phyloP scores from a whole-genome alignment of 2,113 vertebrate genomes.

The Panthera uncia region DNA sequence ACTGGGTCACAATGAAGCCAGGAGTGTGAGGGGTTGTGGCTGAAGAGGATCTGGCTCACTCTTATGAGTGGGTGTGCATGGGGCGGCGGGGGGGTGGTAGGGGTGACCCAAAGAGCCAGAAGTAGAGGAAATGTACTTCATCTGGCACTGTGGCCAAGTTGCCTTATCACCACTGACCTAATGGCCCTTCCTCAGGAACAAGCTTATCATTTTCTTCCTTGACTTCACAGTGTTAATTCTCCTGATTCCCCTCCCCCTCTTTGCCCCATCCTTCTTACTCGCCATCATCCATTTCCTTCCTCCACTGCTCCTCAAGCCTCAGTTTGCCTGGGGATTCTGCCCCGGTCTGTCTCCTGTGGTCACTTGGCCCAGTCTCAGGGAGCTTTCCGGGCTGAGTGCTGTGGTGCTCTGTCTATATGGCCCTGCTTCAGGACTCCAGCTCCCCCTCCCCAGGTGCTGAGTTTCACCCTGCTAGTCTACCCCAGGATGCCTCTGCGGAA shows the following conservation, averaged over 20 bases:
- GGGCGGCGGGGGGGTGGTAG: no score
- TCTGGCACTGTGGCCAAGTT: not conserved
- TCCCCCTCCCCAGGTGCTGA: not conserved
- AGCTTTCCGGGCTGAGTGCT: not conserved
- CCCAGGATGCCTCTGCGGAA: not conserved
- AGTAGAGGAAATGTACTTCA: not conserved
- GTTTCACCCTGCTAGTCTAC: not conserved
- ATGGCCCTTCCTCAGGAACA: not conserved
- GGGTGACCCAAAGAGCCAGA: not conserved
- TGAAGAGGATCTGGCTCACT: not conserved
- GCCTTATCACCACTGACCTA: not conserved
- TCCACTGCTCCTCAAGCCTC: not conserved
- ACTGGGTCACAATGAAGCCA: fast-evolving
- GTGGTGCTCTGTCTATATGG: not conserved
- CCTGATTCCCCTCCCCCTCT: not conserved
- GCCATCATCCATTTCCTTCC: not conserved
- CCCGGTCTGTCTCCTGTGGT: not conserved
- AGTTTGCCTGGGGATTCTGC: not conserved
- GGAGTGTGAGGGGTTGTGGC: not conserved
- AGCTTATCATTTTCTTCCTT: not conserved
- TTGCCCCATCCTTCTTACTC: not conserved
- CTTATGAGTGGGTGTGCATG: not conserved
- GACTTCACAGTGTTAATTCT: not conserved
- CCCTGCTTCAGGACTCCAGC: not conserved
- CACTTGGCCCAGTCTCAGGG: not conserved